Evolutionary conservation across 2,113 vertebrate species (phyloP).

Genomic region (Psophia crepitans): DNA sequence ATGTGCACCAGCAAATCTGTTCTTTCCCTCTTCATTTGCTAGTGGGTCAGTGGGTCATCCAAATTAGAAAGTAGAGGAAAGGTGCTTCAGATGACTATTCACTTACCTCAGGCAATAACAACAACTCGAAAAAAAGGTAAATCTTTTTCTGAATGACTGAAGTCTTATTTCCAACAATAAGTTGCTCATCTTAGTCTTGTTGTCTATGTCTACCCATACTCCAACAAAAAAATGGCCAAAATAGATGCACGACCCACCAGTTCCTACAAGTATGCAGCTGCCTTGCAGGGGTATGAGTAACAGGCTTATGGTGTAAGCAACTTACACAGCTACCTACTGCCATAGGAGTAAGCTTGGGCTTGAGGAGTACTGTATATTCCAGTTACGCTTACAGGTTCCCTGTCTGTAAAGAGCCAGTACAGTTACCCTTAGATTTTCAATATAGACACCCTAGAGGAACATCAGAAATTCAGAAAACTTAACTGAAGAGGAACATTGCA

Average conservation of each 20-base stretch:
- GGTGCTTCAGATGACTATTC: background rate
- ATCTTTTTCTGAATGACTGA: background rate
- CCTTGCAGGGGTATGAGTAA: background rate
- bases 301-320: accelerated
- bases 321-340: background rate
- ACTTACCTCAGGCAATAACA: background rate
- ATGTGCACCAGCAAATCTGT: background rate
- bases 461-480: background rate
- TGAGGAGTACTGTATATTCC: background rate
- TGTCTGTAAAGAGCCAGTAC: background rate
- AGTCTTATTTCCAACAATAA: background rate
- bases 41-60: background rate
- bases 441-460: accelerated
- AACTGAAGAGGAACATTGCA: background rate
- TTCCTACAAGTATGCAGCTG: background rate
- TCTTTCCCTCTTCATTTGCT: background rate
- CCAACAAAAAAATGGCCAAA: background rate
- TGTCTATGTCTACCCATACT: background rate
- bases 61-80: background rate
- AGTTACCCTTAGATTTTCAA: background rate
- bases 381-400: background rate
- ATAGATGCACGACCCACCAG: background rate
- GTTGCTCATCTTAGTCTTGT: background rate
- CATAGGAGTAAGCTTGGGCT: background rate
- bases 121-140: background rate